A percentile compares a stretch with the other conserved stretches of the same genome.
Evolutionary conservation across 2,888 invertebrate genomes (phyloP).

Genomic region (Drosophila vallismaia): DNA sequence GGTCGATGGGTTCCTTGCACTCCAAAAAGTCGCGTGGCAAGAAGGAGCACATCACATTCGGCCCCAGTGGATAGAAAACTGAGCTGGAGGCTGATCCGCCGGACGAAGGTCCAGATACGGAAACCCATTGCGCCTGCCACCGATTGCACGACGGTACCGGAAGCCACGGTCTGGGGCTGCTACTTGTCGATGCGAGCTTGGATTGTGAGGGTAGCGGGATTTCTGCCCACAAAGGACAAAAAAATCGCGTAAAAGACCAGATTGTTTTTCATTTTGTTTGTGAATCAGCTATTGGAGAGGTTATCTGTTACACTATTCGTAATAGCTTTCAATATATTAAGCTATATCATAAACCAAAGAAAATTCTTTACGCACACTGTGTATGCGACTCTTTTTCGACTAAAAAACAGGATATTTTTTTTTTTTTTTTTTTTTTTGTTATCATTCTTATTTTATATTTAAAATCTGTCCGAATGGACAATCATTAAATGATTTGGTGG

Average conservation of each 20-base stretch:
- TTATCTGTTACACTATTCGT: too few relatives aligned
- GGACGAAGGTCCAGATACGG: constrained; percentile 26
- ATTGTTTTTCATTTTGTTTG: constrained; percentile 49
- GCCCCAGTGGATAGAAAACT: constrained; percentile 81
- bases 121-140: constrained; percentile 58
- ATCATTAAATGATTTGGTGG: too few relatives aligned
- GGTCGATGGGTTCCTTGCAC: constrained; percentile 94
- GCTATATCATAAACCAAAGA: too few relatives aligned
- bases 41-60: constrained; percentile 88
- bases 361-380: too few relatives aligned
- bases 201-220: constrained; percentile 56
- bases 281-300: constrained; percentile 7
- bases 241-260: constrained; percentile 47
- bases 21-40: constrained; percentile 93
- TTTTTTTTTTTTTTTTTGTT: too few relatives aligned
- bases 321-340: too few relatives aligned
- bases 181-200: constrained; percentile 81
- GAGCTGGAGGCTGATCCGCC: constrained; percentile 32
- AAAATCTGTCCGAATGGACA: too few relatives aligned
- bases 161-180: constrained; percentile 66
- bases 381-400: too few relatives aligned
- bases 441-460: too few relatives aligned
- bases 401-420: too few relatives aligned
- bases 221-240: constrained; percentile 46
- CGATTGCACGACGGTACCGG: constrained; percentile 76